A percentile compares a stretch with the other conserved stretches of the same genome.
Conservation (phyloP, 2,888 invertebrate genomes). For the Phalangium opilio region DNA sequence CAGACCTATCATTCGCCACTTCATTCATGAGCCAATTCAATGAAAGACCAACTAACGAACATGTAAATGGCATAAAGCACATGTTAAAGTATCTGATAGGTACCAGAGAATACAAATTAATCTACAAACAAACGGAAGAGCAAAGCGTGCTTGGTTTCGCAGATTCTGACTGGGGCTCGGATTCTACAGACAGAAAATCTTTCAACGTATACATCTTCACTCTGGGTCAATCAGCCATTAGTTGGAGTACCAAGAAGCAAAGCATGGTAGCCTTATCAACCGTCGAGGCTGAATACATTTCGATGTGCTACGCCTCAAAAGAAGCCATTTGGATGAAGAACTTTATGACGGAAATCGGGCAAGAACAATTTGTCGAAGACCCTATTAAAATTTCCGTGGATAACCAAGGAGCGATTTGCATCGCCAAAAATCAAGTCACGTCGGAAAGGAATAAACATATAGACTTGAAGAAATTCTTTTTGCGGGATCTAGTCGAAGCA, state of each 20-base stretch:
- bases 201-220: constrained; percentile 19
- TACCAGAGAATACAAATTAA: constrained; percentile 1
- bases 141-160: constrained; percentile 19
- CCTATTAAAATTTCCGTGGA: no score
- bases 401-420: no score
- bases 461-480: no score
- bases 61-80: constrained; percentile 5
- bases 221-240: no score
- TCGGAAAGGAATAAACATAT: no score
- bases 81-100: constrained; percentile 9
- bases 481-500: no score
- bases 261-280: constrained; percentile 9
- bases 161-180: constrained; percentile 26
- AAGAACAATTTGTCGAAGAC: no score
- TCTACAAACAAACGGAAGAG: constrained; percentile 8
- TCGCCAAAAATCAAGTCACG: no score
- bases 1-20: constrained; percentile 4
- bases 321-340: no score
- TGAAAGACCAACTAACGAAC: constrained; percentile 1
- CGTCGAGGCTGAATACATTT: constrained; percentile 12
- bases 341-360: no score
- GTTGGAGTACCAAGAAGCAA: no score
- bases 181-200: constrained; percentile 23
- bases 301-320: no score
- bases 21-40: constrained; percentile 6